Evolutionary conservation across 2,888 invertebrate genomes (phyloP).

Genomic region (Camptogramma bilineatum): DNA sequence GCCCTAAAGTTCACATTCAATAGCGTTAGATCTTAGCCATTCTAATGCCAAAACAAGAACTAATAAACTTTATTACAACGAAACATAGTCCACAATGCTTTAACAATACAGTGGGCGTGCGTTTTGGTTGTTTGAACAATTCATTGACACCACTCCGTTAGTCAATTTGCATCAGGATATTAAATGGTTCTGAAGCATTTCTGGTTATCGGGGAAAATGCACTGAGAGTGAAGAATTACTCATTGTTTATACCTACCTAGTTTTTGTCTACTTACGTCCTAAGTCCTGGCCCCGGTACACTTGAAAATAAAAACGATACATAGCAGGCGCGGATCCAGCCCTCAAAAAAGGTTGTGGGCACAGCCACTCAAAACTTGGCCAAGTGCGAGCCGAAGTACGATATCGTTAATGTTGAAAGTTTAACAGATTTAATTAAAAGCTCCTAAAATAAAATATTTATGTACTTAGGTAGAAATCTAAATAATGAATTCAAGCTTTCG

Average conservation of each 20-base stretch:
- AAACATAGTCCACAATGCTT: neutral
- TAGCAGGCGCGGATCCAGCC: too few species aligned
- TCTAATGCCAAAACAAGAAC: neutral
- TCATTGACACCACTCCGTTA: constrained; percentile 22
- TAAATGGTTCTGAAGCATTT: constrained; percentile 25
- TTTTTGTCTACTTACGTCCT: neutral
- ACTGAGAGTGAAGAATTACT: neutral
- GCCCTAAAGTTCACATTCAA: neutral
- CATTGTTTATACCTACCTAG: neutral
- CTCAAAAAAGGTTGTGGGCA: too few species aligned
- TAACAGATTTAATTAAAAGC: too few species aligned
- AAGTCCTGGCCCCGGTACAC: too few species aligned
- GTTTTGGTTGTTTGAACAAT: constrained; percentile 26
- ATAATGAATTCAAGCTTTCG: too few species aligned
- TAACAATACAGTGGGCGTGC: constrained; percentile 4
- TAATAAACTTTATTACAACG: neutral
- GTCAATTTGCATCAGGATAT: constrained; percentile 24
- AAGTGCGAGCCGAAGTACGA: too few species aligned
- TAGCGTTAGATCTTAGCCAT: neutral
- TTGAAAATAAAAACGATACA: too few species aligned
- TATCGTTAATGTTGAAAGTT: too few species aligned
- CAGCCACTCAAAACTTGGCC: too few species aligned
- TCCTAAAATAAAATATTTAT: too few species aligned
- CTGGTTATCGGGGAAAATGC: constrained; percentile 15
- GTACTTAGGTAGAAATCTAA: too few species aligned